Percentiles rank a stretch among this genome's conserved stretches.
Conservation (phyloP, 2,888 invertebrate species). For the Campoletis raptor region DNA sequence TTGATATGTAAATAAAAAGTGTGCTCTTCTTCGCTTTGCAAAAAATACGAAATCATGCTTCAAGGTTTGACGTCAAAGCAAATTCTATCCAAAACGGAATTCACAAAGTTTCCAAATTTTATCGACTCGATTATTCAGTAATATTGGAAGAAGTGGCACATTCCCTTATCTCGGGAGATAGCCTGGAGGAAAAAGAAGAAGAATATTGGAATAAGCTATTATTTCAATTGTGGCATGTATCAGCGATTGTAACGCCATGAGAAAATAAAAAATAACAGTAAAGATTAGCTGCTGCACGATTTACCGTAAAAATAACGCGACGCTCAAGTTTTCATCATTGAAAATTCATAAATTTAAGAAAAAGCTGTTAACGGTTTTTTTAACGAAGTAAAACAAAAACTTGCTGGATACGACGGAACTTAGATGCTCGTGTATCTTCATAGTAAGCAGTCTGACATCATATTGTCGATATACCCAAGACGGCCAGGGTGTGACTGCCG, state of each 20-base stretch:
- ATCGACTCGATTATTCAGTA: neutral
- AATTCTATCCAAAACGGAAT: neutral
- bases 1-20: neutral
- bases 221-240: neutral
- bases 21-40: neutral
- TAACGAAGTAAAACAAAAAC: conserved; percentile 42
- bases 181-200: too few species aligned
- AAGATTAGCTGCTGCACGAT: neutral
- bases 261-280: neutral
- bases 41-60: neutral
- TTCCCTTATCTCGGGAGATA: too few species aligned
- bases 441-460: conserved; percentile 85
- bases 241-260: neutral
- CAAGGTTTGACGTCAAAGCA: neutral
- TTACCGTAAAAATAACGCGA: conserved; percentile 2
- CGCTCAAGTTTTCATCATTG: neutral
- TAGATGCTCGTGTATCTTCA: conserved; percentile 82
- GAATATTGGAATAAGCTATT: neutral
- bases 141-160: neutral
- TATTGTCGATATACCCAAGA: conserved; percentile 89
- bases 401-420: conserved; percentile 80
- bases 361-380: neutral
- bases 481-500: conserved; percentile 88
- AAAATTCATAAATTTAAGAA: neutral
- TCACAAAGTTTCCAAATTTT: neutral